phyloP scores from a whole-genome alignment of 2,888 invertebrate species.

The Ditula angustiorana region DNA sequence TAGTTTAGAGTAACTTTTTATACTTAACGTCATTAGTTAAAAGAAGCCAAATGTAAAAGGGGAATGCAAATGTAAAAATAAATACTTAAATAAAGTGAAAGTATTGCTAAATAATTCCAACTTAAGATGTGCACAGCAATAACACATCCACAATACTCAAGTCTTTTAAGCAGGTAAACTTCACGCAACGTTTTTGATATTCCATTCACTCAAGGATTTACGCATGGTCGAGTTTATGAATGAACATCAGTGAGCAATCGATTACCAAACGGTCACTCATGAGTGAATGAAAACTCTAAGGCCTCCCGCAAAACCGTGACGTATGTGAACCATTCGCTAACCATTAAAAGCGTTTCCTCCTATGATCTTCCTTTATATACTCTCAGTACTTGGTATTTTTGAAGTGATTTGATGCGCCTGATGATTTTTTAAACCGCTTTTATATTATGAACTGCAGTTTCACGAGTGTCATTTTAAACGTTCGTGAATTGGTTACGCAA shows the following conservation, averaged over 20 bases:
- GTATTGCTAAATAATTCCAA: too few relatives aligned
- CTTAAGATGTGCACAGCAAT: too few relatives aligned
- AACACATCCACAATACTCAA: too few relatives aligned
- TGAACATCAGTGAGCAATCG: constrained; percentile 30
- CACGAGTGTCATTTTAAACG: constrained; percentile 30
- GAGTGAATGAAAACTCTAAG: constrained; percentile 20
- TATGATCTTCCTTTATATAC: constrained; percentile 28
- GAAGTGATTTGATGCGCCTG: constrained; percentile 32
- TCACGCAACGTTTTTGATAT: constrained; percentile 5
- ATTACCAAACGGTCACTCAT: constrained; percentile 38
- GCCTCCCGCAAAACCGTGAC: constrained; percentile 34
- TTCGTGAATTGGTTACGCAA: constrained; percentile 21
- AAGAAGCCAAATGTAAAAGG: too few relatives aligned
- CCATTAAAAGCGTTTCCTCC: constrained; percentile 37
- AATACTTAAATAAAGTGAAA: too few relatives aligned
- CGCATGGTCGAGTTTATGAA: constrained; percentile 32
- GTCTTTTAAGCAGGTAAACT: constrained; percentile 1
- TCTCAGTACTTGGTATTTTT: constrained; percentile 7
- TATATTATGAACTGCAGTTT: constrained; percentile 18
- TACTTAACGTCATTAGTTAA: too few relatives aligned
- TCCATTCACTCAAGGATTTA: constrained; percentile 29
- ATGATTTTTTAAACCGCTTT: constrained; percentile 19
- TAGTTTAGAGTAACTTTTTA: too few relatives aligned
- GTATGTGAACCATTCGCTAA: constrained; percentile 33
- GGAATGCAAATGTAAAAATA: too few relatives aligned